Base-by-base conservation (phyloP, 2,113 vertebrate genomes). In the Tyrannus savana region DNA sequence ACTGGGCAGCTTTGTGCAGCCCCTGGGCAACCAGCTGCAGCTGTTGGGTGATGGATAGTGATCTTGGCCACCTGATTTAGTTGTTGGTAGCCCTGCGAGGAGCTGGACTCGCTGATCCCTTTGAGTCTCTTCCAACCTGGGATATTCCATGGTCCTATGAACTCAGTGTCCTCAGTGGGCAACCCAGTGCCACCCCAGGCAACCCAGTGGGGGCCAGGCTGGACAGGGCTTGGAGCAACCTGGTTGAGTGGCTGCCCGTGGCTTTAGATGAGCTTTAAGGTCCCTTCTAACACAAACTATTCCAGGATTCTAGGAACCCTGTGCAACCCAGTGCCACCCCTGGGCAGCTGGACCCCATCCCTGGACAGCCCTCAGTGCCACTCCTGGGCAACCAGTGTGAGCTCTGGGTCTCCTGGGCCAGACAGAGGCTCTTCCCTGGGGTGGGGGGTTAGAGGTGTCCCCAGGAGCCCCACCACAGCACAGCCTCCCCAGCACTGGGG, bases 11-110 rank as follows among this genome's bases (percentile, higher is more conserved):
- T 68, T 22, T 31, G 30, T 42, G 49, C 49, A 72, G 62, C 7
- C n/a, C 33, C 41, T 37, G 62, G 62, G 41, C 68, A 76, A 7
- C 7, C 46, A 53, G 14, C 41, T 42, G 16, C 25, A 44, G 68
- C 37, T 12, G 28, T 2, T 60, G 35, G 41, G 41, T 1, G 2
- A 60, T 27, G 31, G 25, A 19, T 16, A 33, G 42, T 0, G 8
- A 31, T 30, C 2, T 3, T 33, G 55, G 50, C 33, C 59, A 5
- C 21, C 22, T 59, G 37, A 2, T 28, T 41, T 35, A n/a, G 35
- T 23, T 28, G 52, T 10, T 47, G 49, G 37, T 8, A 37, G 31
- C 25, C 73, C 23, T 53, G 58, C 10, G 41, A 52, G 58, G 37
- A 41, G 37, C 37, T 62, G 23, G 60, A 62, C 60, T 62, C 5